These are phyloP conservation scores for Habropoda laboriosa DNA, from an alignment of 1,140 invertebrate species.

Conservation along the genomic window DNA sequence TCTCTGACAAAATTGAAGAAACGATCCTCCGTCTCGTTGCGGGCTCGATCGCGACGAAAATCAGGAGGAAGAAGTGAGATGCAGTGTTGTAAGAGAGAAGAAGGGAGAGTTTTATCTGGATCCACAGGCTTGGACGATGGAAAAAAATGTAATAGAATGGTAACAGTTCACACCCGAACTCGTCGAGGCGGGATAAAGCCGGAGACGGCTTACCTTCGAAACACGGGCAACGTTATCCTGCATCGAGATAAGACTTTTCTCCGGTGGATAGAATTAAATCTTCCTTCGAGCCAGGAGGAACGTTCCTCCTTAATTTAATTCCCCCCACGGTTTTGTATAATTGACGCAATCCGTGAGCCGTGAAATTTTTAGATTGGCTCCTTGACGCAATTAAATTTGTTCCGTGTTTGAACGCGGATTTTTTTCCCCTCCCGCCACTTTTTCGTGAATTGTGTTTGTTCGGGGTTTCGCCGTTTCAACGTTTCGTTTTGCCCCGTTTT, in stretches of 20 bases:
- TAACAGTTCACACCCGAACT: slow-evolving; percentile 53
- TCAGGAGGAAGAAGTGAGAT: not conserved
- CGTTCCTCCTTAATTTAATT: slow-evolving; percentile 40
- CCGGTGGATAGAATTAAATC: slow-evolving; percentile 61
- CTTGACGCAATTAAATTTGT: not conserved
- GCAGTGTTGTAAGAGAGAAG: no score
- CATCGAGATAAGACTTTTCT: slow-evolving; percentile 49
- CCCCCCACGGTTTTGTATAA: slow-evolving; percentile 34
- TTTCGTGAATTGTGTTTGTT: not conserved
- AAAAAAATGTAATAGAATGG: slow-evolving; percentile 60
- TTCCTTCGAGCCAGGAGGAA: slow-evolving; percentile 4
- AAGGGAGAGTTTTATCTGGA: slow-evolving; percentile 54
- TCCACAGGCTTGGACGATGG: slow-evolving; percentile 27
- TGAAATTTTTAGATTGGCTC: slow-evolving; percentile 39
- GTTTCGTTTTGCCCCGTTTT: not conserved
- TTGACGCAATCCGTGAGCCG: slow-evolving; percentile 14
- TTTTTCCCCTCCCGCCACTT: not conserved
- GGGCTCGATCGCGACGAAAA: slow-evolving; percentile 54
- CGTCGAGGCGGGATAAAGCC: slow-evolving; percentile 50
- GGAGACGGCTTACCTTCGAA: slow-evolving; percentile 56
- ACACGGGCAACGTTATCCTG: slow-evolving; percentile 55
- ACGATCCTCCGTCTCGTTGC: slow-evolving; percentile 46
- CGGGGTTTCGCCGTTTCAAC: not conserved
- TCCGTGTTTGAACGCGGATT: not conserved
- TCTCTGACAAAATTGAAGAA: slow-evolving; percentile 64